phyloP scores from a whole-genome alignment of 92 coral and sea anemone genomes.

The Epizoanthus rinbou region DNA sequence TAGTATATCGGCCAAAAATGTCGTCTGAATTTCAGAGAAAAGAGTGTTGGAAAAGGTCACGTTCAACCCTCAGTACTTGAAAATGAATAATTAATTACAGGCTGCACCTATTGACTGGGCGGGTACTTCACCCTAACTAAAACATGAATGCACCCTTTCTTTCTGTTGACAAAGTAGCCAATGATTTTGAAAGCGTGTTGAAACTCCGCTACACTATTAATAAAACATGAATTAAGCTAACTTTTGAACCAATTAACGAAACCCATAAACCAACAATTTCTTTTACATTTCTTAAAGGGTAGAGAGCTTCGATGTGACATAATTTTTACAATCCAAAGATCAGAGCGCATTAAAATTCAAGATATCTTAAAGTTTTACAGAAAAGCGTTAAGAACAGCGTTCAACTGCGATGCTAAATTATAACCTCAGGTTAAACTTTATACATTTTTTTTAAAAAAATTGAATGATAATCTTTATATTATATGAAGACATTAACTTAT shows the following conservation, averaged over 20 bases:
- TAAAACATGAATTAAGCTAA: too few species aligned
- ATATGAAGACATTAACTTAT: not conserved
- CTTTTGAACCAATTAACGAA: too few species aligned
- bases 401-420: not conserved
- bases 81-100: conserved; percentile 6
- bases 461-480: not conserved
- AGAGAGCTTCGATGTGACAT: too few species aligned
- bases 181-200: not conserved
- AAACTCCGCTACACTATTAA: too few species aligned
- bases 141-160: not conserved
- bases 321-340: too few species aligned
- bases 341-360: too few species aligned
- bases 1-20: not conserved
- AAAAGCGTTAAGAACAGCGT: too few species aligned
- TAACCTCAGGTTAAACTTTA: not conserved
- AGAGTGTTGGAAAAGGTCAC: conserved; percentile 16
- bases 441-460: not conserved
- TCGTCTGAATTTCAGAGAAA: not conserved
- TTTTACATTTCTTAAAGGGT: too few species aligned
- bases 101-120: not conserved
- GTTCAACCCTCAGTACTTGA: conserved; percentile 5
- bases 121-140: not conserved
- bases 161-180: conserved; percentile 16
- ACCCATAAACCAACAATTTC: too few species aligned
- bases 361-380: too few species aligned